Evolutionary conservation across 2,797 vertebrate genomes (phyloP).

Genomic region (Danio choprae): DNA sequence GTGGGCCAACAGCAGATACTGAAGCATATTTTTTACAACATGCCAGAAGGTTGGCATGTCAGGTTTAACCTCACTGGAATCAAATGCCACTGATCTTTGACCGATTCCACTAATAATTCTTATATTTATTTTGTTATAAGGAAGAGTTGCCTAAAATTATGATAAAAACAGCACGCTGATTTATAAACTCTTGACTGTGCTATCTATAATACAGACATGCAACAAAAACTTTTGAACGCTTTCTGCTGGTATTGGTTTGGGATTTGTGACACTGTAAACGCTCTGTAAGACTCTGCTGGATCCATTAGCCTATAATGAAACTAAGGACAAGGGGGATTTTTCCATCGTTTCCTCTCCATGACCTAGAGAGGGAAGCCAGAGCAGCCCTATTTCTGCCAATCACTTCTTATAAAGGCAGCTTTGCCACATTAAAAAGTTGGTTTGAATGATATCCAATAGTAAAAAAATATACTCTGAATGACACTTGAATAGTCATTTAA

Average conservation of each 20-base stretch:
- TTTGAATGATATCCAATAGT: conserved; percentile 21
- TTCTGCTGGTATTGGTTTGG: conserved; percentile 50
- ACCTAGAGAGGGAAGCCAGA: conserved; percentile 56
- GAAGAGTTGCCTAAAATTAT: not conserved
- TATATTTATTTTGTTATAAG: not conserved
- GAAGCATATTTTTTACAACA: not conserved
- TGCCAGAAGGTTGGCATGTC: not conserved
- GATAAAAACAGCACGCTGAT: not conserved
- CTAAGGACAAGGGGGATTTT: conserved; percentile 54
- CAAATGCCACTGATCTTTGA: not conserved
- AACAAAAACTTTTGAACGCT: conserved; percentile 18
- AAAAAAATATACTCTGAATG: conserved; percentile 7
- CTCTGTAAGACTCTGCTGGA: conserved; percentile 67
- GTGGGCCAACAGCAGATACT: too few relatives aligned
- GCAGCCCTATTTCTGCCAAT: conserved; percentile 37
- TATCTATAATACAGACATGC: conserved; percentile 15
- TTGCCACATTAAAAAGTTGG: conserved; percentile 49
- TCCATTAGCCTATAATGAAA: conserved; percentile 74
- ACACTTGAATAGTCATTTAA: conserved; percentile 1
- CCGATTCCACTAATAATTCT: not conserved
- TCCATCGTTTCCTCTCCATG: conserved; percentile 53
- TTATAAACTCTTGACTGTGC: conserved; percentile 4
- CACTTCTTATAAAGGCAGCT: conserved; percentile 56
- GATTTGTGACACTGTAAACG: conserved; percentile 59
- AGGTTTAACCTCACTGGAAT: not conserved